Conservation (phyloP, 2,113 vertebrate genomes). For the Chaetura pelagica region DNA sequence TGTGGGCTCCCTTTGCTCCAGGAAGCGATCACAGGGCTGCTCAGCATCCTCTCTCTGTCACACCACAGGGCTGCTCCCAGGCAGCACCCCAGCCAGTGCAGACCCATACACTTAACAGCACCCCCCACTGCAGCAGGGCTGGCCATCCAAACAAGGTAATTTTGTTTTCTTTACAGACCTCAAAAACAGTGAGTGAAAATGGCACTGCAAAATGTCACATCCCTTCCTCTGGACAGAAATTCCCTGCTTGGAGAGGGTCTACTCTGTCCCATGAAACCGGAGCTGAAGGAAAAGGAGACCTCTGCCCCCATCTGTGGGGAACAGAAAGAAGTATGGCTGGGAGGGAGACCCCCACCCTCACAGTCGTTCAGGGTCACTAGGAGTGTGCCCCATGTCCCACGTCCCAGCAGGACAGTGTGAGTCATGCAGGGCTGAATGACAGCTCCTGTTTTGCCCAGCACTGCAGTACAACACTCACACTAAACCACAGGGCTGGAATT, state of each 20-base stretch:
- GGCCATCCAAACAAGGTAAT: background rate
- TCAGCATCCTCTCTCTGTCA: background rate
- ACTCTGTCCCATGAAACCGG: background rate
- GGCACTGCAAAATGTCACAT: background rate
- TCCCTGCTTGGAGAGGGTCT: background rate
- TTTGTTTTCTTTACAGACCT: background rate
- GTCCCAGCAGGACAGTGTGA: background rate
- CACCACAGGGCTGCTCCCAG: accelerated
- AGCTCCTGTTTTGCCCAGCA: background rate
- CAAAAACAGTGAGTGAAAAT: background rate
- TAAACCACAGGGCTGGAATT: background rate
- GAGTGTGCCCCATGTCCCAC: background rate
- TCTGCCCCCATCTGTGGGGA: conserved; percentile 51
- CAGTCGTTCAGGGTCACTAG: background rate
- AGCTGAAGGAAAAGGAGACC: conserved; percentile 34
- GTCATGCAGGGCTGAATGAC: accelerated
- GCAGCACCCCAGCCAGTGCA: accelerated
- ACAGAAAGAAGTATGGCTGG: conserved; percentile 6
- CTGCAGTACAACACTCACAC: accelerated
- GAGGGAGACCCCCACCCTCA: background rate
- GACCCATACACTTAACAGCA: background rate
- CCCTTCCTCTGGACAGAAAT: background rate
- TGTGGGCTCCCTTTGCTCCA: background rate
- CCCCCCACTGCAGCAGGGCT: accelerated
- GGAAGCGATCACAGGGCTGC: background rate